Percentiles rank a stretch among this genome's conserved stretches.
phyloP scores from a whole-genome alignment of 2,113 vertebrate species.

The Malaclemys terrapin region DNA sequence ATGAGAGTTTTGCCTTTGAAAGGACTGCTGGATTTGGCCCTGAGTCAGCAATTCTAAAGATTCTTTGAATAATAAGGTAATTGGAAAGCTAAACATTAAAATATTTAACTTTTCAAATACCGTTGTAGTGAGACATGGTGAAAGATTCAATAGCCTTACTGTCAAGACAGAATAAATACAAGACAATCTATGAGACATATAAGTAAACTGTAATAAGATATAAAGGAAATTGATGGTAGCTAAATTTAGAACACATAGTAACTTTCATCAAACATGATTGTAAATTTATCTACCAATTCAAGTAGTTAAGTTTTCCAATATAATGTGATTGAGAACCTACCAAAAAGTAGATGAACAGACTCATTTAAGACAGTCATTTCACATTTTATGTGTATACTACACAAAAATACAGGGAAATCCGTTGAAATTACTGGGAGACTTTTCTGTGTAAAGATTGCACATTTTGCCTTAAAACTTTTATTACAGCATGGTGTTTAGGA shows the following conservation, averaged over 20 bases:
- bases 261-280: neutral
- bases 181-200: neutral
- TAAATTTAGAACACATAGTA: neutral
- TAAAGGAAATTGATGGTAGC: neutral
- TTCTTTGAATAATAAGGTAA: neutral
- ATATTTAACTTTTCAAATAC: neutral
- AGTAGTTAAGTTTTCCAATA: neutral
- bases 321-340: neutral
- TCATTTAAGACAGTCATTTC: neutral
- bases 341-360: neutral
- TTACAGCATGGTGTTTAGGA: conserved; percentile 15
- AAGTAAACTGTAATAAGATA: neutral
- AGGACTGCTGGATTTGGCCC: neutral
- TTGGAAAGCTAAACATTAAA: neutral
- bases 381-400: neutral
- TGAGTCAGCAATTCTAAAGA: conserved; percentile 20
- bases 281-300: neutral
- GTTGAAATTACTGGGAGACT: neutral
- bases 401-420: neutral
- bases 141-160: neutral
- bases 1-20: neutral
- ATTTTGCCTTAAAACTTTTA: neutral
- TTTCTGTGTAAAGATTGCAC: neutral
- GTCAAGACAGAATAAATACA: neutral
- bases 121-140: neutral